Evolutionary conservation across 2,888 invertebrate genomes (phyloP), one percentile per base, ranked within the genome.

Genomic region (Pollenia labialis): DNA sequence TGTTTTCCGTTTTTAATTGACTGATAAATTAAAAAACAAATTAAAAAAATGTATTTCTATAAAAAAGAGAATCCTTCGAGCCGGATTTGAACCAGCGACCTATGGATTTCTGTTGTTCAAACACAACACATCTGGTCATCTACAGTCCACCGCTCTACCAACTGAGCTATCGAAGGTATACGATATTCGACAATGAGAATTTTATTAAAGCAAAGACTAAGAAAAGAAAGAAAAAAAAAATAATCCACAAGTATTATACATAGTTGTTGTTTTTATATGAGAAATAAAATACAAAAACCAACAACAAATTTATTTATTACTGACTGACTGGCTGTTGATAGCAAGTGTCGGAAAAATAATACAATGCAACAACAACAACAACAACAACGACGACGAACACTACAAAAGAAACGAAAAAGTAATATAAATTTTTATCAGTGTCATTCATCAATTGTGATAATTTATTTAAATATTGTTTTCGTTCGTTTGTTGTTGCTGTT

Each of bases 101-200:
- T 91, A 91, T 91, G 91, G 91, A 91, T 91, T 56, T 58, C 87
- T 84, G 60, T 40, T 58, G 40, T 62, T 54, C 12, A 12, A 44
- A 14, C 42, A 18, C 52, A 14, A n/a, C 0, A 44, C 8, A 48
- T 48, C 11, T 44, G 68, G 68, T 76, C 79, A 60, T 84, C 91
- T 91, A 92, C 91, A 92, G 92, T 92, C 92, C 91, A 92, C 92
- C 92, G 92, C 91, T 92, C 92, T 92, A 92, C 92, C 92, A 92
- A 92, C 92, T 92, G 91, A 92, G 91, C 92, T 92, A 91, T 92
- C 92, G 92, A 91, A 92, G 92, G 92, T 88, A 46, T 71, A 46
- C 4, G 9, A n/a, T 4, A 32, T 0, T 9, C 4, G 0, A 18
- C 6, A 12, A 7, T 23, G 1, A 0, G 46, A 18, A 52, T 4